Conservation (phyloP, 2,888 invertebrate species). For the Drosophila mayaguana region DNA sequence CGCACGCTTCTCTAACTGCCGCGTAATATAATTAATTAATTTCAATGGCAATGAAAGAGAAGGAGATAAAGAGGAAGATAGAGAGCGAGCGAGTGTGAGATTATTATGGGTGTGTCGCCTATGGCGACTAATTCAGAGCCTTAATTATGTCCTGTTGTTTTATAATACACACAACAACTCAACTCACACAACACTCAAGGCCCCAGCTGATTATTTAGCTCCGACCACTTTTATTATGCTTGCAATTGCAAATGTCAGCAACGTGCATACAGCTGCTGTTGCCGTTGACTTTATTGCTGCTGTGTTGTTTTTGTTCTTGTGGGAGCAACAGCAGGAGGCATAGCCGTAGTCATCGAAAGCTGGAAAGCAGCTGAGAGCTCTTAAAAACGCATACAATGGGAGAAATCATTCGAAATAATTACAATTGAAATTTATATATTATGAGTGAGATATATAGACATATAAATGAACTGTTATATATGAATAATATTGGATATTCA, state of each 20-base stretch:
- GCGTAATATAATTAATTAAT: slow-evolving; percentile 80
- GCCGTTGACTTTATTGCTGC: slow-evolving; percentile 1
- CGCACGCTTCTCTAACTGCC: slow-evolving; percentile 38
- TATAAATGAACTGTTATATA: no score
- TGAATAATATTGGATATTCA: no score
- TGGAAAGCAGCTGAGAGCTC: slow-evolving; percentile 26
- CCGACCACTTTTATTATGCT: slow-evolving; percentile 46
- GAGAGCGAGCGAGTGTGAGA: not conserved
- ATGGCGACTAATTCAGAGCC: slow-evolving; percentile 39
- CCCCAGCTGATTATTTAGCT: slow-evolving; percentile 68
- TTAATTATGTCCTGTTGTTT: slow-evolving; percentile 75
- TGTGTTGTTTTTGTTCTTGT: slow-evolving; percentile 1
- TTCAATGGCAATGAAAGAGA: slow-evolving; percentile 46
- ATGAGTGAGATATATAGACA: no score
- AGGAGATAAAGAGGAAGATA: not conserved
- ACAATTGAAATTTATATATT: not conserved
- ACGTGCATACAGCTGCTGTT: slow-evolving; percentile 49
- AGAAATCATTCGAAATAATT: not conserved
- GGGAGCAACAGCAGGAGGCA: slow-evolving; percentile 42
- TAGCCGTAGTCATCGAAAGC: slow-evolving; percentile 1
- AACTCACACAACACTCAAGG: no score
- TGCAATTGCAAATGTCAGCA: slow-evolving; percentile 65
- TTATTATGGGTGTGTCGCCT: slow-evolving; percentile 21
- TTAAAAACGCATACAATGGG: slow-evolving; percentile 37
- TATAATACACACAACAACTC: slow-evolving; percentile 43